Evolutionary conservation across 2,888 invertebrate species (phyloP), one percentile per base, ranked within the genome.

Genomic region (Carterocephalus palaemon): DNA sequence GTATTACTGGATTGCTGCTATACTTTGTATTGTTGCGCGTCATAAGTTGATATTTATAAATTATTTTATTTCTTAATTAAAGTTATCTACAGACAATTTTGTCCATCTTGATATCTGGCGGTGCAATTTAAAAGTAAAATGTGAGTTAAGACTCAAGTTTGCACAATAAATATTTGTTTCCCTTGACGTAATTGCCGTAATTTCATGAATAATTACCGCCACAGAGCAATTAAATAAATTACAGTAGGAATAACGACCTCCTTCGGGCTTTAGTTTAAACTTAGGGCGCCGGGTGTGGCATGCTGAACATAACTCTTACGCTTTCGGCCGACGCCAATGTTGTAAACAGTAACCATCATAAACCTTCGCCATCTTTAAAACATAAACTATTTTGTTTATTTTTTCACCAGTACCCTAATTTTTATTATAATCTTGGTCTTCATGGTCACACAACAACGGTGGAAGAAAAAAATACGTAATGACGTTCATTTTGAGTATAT

Each of bases 141-240:
- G 80, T 84, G 82, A 85, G 74, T 85, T 85, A 85, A 74, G 75
- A 73, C 74, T 76, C 68, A 82, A 86, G 81, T 85, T 86, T 83
- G 79, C 67, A 84, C 78, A 82, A 85, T 86, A 86, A 86, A 86
- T 86, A 85, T 85, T 84, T 85, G 85, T 85, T 85, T 83, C 83
- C 70, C 67, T 55, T 75, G 79, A 72, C 84, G 72, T 85, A 86
- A 86, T 86, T 84, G 84, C 86, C 82, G 86, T 84, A 86, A 86
- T 86, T 86, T 85, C 84, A 86, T 86, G 86, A 86, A 85, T 86
- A 86, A 86, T 86, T 84, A 82, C 84, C 72, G 76, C 83, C 84
- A 77, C 79, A 84, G 79, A 77, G 85, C 85, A 86, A 86, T 86
- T 86, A 86, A 83, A 86, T 86, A 85, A 86, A 86, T 86, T 84